Conservation (phyloP, 2,113 vertebrate genomes). For the Cynoglossus semilaevis region DNA sequence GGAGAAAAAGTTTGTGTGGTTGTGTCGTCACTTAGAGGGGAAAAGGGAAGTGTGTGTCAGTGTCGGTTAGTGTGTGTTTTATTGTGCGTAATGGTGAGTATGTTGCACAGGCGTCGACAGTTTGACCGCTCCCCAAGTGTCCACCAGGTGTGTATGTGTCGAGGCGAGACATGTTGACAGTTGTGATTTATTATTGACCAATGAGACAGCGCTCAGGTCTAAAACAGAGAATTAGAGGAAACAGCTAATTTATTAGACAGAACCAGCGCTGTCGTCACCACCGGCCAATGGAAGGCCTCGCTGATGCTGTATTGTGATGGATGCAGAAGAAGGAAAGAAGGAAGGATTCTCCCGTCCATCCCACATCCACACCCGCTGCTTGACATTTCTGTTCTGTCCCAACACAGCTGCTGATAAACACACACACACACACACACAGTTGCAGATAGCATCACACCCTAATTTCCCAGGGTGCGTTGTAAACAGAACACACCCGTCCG, state of each 20-base stretch:
- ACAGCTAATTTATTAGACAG: not conserved
- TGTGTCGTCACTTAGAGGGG: too few relatives aligned
- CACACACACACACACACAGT: conserved; percentile 17
- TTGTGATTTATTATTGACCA: conserved; percentile 20
- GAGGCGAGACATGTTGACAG: conserved; percentile 21
- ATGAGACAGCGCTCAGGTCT: conserved; percentile 8
- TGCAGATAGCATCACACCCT: conserved; percentile 47
- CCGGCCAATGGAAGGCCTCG: not conserved
- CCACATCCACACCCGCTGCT: conserved; percentile 27
- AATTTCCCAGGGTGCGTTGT: conserved; percentile 63
- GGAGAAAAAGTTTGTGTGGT: too few relatives aligned
- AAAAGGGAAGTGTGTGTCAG: too few relatives aligned
- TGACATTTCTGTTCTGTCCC: conserved; percentile 37
- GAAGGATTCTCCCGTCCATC: conserved; percentile 38
- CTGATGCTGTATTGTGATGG: not conserved
- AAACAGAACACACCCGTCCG: conserved; percentile 64
- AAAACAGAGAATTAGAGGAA: conserved; percentile 20
- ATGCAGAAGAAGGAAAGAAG: conserved; percentile 24
- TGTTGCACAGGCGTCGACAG: too few relatives aligned
- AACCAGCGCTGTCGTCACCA: conserved; percentile 7
- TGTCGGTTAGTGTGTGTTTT: too few relatives aligned
- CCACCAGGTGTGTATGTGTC: conserved; percentile 5
- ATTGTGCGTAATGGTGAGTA: too few relatives aligned
- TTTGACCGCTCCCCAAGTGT: too few relatives aligned
- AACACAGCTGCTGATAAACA: conserved; percentile 19